Base-by-base conservation (phyloP, 2,113 vertebrate species). In the Beaufortia kweichowensis region DNA sequence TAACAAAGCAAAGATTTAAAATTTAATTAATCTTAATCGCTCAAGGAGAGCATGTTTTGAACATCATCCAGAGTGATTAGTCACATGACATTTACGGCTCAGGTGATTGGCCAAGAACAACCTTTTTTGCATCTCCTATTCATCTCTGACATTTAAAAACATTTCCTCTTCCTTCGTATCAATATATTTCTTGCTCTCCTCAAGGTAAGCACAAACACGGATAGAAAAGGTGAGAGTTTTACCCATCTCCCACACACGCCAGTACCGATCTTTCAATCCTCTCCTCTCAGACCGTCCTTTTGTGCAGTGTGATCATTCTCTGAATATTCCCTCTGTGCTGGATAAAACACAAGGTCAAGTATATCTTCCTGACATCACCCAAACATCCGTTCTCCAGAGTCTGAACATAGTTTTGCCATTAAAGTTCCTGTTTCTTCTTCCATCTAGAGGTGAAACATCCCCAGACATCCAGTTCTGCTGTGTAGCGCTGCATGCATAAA, bases 361-460 rank as follows among this genome's bases (percentile, higher is more conserved):
- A 57, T 62, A 59, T 76, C 60, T 63, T 21, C 48, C 66, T 76
- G 79, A 79, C 66, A 81, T 81, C 60, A 73, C 35, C 21, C 43
- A 28, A 62, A 39, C 57, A 62, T 61, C 19, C 35, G 24, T 46
- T 55, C 31, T 69, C n/a, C 55, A 68, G 53, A 43, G 55, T 28
- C 28, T 26, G 23, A 46, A 67, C 24, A 75, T 10, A 57, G 66
- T 19, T 66, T 76, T 79, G 31, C 55, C 56, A 63, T 55, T 79
- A 33, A 60, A 55, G 26, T 67, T 17, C 14, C 6, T 64, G 19
- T 61, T 19, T 73, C 57, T 59, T 26, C n/a, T 19, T 60, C 39
- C 26, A 61, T 48, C 19, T 43, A 15, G 24, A 46, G 70, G 23
- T 29, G 56, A 56, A 73, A 41, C 56, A 46, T 73, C 35, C 26